A percentile compares a stretch with the other conserved stretches of the same genome.
These are phyloP conservation scores for Capromys pilorides DNA, from an alignment of 2,797 vertebrate species.

Conservation along the genomic window DNA sequence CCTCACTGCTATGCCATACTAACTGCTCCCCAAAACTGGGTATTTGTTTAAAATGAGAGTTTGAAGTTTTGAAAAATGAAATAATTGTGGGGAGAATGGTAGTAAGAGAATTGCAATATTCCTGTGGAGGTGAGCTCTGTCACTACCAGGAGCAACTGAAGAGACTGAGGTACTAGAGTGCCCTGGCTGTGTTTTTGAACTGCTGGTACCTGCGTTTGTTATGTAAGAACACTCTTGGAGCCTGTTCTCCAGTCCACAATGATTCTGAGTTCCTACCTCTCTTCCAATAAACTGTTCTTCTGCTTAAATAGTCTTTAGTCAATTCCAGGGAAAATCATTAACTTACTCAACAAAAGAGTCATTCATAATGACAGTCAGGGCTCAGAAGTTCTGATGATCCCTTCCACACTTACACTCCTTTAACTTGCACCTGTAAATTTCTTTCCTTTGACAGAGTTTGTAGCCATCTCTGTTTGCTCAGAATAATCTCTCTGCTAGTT, in stretches of 20 bases:
- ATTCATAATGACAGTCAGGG: not conserved
- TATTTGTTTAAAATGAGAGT: not conserved
- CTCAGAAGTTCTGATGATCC: not conserved
- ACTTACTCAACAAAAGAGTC: not conserved
- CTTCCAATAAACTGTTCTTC: constrained; percentile 49
- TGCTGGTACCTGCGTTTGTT: not conserved
- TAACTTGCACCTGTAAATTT: not conserved
- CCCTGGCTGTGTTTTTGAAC: not conserved
- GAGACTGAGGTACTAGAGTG: not conserved
- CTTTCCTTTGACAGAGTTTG: not conserved
- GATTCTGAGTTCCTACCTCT: constrained; percentile 6
- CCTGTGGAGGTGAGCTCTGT: not conserved
- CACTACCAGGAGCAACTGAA: not conserved
- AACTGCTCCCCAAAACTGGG: not conserved
- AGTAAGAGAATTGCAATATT: not conserved
- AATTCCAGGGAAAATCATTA: not conserved
- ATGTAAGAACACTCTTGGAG: not conserved
- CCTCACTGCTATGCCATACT: too few relatives aligned
- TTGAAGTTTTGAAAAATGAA: not conserved
- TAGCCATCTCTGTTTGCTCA: not conserved
- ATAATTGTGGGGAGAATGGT: not conserved
- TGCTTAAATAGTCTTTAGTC: not conserved
- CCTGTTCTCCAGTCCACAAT: not conserved
- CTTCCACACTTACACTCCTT: not conserved
- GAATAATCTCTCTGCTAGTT: not conserved